phyloP scores from a whole-genome alignment of 2,888 invertebrate genomes.

The Athrips mouffetella region DNA sequence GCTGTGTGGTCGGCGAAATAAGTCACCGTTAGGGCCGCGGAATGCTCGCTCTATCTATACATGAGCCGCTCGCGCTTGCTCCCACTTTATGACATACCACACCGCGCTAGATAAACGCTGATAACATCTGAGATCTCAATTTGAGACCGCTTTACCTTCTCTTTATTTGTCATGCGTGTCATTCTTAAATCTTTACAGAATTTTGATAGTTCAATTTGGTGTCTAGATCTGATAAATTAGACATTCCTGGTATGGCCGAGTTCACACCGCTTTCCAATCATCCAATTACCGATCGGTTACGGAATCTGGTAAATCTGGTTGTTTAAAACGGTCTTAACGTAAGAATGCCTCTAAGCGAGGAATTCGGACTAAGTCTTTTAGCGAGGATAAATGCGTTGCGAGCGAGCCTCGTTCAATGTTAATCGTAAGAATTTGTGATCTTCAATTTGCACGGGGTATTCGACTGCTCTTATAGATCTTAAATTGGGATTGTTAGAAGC shows the following conservation, averaged over 20 bases:
- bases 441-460: too few species aligned
- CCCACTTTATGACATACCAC: slow-evolving; percentile 41
- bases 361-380: slow-evolving; percentile 2
- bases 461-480: too few species aligned
- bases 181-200: slow-evolving; percentile 22
- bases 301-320: slow-evolving; percentile 14
- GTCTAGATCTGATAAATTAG: slow-evolving; percentile 5
- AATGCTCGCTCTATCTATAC: slow-evolving; percentile 70
- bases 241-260: slow-evolving; percentile 5
- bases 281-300: slow-evolving; percentile 16
- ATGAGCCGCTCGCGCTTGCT: slow-evolving; percentile 29
- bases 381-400: neutral
- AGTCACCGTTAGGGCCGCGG: slow-evolving; percentile 73
- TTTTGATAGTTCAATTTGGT: slow-evolving; percentile 22
- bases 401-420: neutral
- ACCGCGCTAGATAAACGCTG: slow-evolving; percentile 39
- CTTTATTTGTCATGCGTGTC: slow-evolving; percentile 24
- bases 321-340: slow-evolving; percentile 1
- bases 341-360: neutral
- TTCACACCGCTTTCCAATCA: slow-evolving; percentile 12
- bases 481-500: slow-evolving; percentile 5
- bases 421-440: too few species aligned
- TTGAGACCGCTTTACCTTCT: slow-evolving; percentile 29
- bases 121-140: slow-evolving; percentile 42
- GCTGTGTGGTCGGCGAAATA: slow-evolving; percentile 67